Conservation (phyloP, 2,888 invertebrate species). For the Meiosimyza platycephala region DNA sequence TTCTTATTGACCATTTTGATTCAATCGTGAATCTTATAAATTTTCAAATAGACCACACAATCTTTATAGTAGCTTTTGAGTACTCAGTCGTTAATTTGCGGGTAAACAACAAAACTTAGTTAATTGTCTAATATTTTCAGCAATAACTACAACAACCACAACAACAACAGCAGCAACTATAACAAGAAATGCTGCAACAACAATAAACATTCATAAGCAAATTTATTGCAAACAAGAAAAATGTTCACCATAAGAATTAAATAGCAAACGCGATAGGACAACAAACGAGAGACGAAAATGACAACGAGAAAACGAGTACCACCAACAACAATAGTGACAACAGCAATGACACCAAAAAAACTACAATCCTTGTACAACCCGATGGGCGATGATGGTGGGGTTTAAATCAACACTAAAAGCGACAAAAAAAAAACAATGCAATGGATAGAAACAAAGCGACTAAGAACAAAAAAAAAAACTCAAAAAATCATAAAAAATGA, state of each 20-base stretch:
- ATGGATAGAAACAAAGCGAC: constrained; percentile 6
- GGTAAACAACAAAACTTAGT: constrained; percentile 63
- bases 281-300: constrained; percentile 18
- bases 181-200: constrained; percentile 46
- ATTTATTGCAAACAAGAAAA: constrained; percentile 66
- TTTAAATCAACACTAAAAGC: neutral
- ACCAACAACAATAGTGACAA: constrained; percentile 18
- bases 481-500: constrained; percentile 55
- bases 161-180: constrained; percentile 42
- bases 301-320: constrained; percentile 13
- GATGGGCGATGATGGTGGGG: constrained; percentile 28
- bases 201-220: constrained; percentile 62
- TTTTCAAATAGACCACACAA: neutral
- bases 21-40: neutral
- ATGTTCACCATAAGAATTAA: constrained; percentile 52
- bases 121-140: constrained; percentile 59
- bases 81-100: constrained; percentile 58
- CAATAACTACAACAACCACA: constrained; percentile 46
- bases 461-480: constrained; percentile 47
- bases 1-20: neutral
- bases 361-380: constrained; percentile 24
- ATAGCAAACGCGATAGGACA: constrained; percentile 16
- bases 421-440: constrained; percentile 42
- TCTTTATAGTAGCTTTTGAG: neutral
- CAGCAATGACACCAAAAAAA: constrained; percentile 31